Evolutionary conservation across 2,797 vertebrate genomes (phyloP), one percentile per base, ranked within the genome.

Genomic region (Australoheros facetus): DNA sequence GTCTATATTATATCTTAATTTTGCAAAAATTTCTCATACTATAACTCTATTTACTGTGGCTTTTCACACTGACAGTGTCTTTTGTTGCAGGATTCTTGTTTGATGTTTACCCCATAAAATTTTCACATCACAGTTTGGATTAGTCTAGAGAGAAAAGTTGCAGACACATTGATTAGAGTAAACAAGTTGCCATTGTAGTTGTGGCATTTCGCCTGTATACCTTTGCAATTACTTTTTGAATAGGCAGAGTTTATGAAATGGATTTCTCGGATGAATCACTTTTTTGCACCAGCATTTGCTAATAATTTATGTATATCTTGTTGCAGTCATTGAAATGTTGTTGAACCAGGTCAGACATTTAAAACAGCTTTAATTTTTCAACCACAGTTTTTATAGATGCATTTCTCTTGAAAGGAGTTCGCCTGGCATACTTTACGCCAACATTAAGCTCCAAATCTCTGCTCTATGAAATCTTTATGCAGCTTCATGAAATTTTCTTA

Each of bases 381-480:
- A 11, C 14, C 3, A 17, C 32, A n/a, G n/a, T 14, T 69, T 66
- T 69, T 30, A 69, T 17, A 69, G 62, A 42, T 69, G 23, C 5
- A 19, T 69, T 69, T 69, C 26, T 4, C 17, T 19, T 30, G 23
- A 69, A 32, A 10, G 19, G 10, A 53, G 13, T 56, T 32, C 5
- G 48, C 48, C 51, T 72, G 57, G 14, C 7, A 51, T 28, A 8
- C 6, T 62, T 53, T 28, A n/a, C 26, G 37, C 6, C 2, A 12
- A 21, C 58, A 59, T 34, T 59, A n/a, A 7, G 10, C 30, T 7
- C 56, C 28, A 34, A 34, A 11, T 48, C 39, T 4, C 11, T 39
- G 39, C 39, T 12, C 39, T 42, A 51, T 79, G 30, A 71, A 82
- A 66, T 69, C 13, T 78, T 76, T 21, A 87, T 75, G 13, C 8